A percentile compares a stretch with the other conserved stretches of the same genome.
Evolutionary conservation across 2,797 vertebrate genomes (phyloP).

Genomic region (Pithecia hirsuta): DNA sequence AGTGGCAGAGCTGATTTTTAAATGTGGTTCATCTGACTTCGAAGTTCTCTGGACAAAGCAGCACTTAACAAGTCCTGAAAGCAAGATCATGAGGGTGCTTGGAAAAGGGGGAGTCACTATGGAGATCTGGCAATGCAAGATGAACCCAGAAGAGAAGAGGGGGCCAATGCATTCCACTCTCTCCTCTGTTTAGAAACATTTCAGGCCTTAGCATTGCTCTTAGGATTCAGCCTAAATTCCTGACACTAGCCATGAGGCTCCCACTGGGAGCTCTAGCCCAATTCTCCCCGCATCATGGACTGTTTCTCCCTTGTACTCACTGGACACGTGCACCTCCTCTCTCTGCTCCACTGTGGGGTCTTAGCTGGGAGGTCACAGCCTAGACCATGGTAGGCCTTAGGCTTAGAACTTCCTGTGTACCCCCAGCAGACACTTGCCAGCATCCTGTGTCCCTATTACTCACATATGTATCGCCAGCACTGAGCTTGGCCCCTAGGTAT

Average conservation of each 20-base stretch:
- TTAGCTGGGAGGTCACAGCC: neutral
- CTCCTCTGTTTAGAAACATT: neutral
- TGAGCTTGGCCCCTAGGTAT: neutral
- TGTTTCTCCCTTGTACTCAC: neutral
- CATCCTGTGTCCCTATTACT: neutral
- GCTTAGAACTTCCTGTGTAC: neutral
- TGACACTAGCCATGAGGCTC: neutral
- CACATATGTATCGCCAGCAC: neutral
- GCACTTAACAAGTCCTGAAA: neutral
- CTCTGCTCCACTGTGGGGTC: neutral
- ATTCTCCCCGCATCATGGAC: neutral
- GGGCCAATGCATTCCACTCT: neutral
- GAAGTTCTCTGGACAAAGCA: neutral
- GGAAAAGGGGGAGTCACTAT: accelerated
- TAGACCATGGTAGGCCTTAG: neutral
- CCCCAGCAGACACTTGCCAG: neutral
- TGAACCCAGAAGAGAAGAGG: accelerated
- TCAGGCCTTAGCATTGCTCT: neutral
- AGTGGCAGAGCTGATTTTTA: neutral
- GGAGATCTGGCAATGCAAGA: neutral
- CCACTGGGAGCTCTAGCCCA: neutral
- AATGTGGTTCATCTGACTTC: neutral
- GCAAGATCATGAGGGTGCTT: neutral
- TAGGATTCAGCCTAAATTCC: neutral
- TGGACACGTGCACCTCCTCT: neutral